Base-by-base conservation (phyloP, 1,140 invertebrate genomes). In the Drosophila santomea region DNA sequence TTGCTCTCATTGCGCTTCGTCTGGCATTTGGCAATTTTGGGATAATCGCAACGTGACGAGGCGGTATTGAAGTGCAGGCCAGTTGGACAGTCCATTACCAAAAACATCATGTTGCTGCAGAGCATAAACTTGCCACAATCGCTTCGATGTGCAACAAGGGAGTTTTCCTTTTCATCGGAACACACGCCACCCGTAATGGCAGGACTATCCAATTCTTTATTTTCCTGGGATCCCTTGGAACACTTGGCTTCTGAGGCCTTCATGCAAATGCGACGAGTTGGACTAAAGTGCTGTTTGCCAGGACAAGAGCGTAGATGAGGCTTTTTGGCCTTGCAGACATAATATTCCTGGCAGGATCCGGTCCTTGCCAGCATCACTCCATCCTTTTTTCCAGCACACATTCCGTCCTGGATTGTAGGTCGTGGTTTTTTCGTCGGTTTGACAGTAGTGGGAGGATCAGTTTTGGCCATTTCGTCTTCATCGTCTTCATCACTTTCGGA, bases 121-220 rank as follows among this genome's bases (percentile, higher is more conserved):
- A 82, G 71, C 45, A 91, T 60, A 38, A 91, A 91, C n/a, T 88
- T 88, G 12, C 67, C 50, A 39, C 90, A 91, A 39, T 91, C 83
- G 2, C 48, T 52, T 1, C 44, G 41, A 58, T 91, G 67, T 4
- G 86, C 66, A 1, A 81, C 64, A 7, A 88, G 62, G 3, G 74
- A 74, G 39, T 80, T 76, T n/a, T 88, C 63, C 17, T 71, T 72
- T n/a, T 74, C 68, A 1, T 89, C 84, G 1, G 73, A 36, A 14
- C 84, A 88, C 1, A 84, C 10, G 5, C 73, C 82, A 2, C 48
- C 86, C 3, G 71, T 80, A 25, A 54, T 7, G 12, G 74, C 67
- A 4, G 74, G 74, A 6, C 35, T 61, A 15, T 74, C 32, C 47
- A 48, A 14, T 28, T 41, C 12, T 38, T 58, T 52, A 14, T 41